Evolutionary conservation across 2,888 invertebrate species (phyloP), one percentile per base, ranked within the genome.

Genomic region (Philereme transversata): DNA sequence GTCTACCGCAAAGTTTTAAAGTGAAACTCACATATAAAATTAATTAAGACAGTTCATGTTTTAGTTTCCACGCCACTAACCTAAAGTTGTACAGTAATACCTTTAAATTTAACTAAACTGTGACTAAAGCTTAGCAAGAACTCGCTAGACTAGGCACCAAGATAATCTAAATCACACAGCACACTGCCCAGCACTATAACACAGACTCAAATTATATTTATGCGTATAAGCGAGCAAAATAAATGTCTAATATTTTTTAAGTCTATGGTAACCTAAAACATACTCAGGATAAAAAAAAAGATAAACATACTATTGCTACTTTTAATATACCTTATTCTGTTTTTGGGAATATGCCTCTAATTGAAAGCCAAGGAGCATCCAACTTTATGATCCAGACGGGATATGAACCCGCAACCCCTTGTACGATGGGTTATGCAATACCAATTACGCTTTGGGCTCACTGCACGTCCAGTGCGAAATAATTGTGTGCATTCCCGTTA

Each of bases 151-250:
- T 47, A 35, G 40, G 56, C 50, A 41, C 56, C 11, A 45, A 57
- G 22, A 53, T 61, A 61, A 50, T 53, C 41, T 61, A 61, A 45
- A 49, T 49, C 48, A 65, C 69, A 46, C 47, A 55, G 57, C 65
- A 65, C 69, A 60, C 58, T 60, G 48, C 60, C 51, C 50, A 66
- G 52, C 65, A 70, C 64, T 53, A 43, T 62, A 66, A 60, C 58
- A 64, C 34, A 46, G 9, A 56, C 51, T 51, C 54, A 52, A 65
- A 46, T 56, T 57, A 46, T 49, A 36, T 56, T n/a, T 46, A 51
- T 43, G 43, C 35, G 43, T 11, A 44, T 36, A 8, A 22, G 36
- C 62, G 58, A 62, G 51, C 44, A 58, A 55, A 62, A 36, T 62
- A 57, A 57, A 57, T 2, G 10, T 9, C 0, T 4, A 43, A 43